These are phyloP conservation scores for Meteorus sp. DNA, from an alignment of 1,140 invertebrate genomes.

Conservation along the genomic window DNA sequence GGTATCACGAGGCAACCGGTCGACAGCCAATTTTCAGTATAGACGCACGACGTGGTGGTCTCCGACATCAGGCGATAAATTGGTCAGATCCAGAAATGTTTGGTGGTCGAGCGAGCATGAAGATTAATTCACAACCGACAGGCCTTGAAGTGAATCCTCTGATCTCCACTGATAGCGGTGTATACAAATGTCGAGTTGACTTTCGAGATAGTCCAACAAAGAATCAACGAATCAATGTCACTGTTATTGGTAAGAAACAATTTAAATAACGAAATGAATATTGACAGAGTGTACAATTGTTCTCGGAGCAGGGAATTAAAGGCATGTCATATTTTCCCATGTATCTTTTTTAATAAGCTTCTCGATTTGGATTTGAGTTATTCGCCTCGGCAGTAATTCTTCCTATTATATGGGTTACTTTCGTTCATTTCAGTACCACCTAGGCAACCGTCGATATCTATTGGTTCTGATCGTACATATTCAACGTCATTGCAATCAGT, in stretches of 20 bases:
- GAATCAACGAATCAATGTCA: conserved; percentile 73
- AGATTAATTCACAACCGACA: conserved; percentile 59
- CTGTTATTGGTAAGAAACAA: conserved; percentile 70
- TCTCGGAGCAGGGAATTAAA: no score
- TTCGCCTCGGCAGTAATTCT: no score
- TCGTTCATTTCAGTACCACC: conserved; percentile 72
- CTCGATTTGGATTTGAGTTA: no score
- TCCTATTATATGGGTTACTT: not conserved
- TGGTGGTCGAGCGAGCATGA: conserved; percentile 61
- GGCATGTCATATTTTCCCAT: no score
- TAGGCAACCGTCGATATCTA: conserved; percentile 77
- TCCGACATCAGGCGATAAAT: conserved; percentile 47
- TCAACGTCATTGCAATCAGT: conserved; percentile 75
- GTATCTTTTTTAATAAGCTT: no score
- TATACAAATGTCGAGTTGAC: conserved; percentile 77
- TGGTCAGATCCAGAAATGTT: conserved; percentile 72
- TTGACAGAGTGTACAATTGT: no score
- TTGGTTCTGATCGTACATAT: conserved; percentile 69
- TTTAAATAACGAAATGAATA: no score
- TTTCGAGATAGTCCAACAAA: conserved; percentile 72
- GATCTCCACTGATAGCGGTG: conserved; percentile 65
- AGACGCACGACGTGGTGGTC: conserved; percentile 52
- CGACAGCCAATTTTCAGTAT: conserved; percentile 56
- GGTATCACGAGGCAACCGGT: conserved; percentile 69
- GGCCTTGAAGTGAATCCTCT: conserved; percentile 62